A percentile compares a stretch with the other conserved stretches of the same genome.
Evolutionary conservation across 2,888 invertebrate genomes (phyloP).

Genomic region (Flexamia atlantica): DNA sequence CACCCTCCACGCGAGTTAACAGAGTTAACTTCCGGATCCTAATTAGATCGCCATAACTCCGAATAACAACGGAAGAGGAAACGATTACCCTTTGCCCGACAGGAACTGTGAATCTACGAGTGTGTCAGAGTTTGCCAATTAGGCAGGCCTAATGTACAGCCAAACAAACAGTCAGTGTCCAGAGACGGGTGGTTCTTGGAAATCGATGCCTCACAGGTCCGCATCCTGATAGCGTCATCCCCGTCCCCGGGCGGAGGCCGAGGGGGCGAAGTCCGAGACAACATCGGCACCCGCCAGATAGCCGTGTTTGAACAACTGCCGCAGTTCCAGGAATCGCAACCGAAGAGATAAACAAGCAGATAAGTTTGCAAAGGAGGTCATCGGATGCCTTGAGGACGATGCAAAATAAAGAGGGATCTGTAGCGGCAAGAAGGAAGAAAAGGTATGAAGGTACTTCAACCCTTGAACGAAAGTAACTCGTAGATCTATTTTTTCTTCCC

Average conservation of each 20-base stretch:
- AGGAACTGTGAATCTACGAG: background rate
- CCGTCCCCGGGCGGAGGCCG: background rate
- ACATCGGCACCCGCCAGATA: background rate
- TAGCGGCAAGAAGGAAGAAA: too few relatives aligned
- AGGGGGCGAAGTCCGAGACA: background rate
- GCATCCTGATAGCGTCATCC: background rate
- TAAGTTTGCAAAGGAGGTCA: too few relatives aligned
- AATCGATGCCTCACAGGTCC: background rate
- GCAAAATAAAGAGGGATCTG: too few relatives aligned
- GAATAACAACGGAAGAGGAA: slow-evolving; percentile 9
- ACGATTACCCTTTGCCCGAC: background rate
- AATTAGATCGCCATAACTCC: too few relatives aligned
- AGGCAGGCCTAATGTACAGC: background rate
- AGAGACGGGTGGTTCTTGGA: background rate
- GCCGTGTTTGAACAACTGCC: background rate
- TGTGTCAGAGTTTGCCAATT: slow-evolving; percentile 17
- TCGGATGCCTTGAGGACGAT: too few relatives aligned
- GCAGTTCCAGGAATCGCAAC: background rate
- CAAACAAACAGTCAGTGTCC: background rate
- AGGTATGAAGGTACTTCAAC: too few relatives aligned
- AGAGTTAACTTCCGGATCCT: too few relatives aligned
- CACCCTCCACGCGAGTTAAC: too few relatives aligned
- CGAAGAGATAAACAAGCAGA: background rate
- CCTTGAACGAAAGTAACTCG: too few relatives aligned
- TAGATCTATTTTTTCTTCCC: too few relatives aligned